Evolutionary conservation across 2,888 invertebrate genomes (phyloP).

Genomic region (Eilema griseolum): DNA sequence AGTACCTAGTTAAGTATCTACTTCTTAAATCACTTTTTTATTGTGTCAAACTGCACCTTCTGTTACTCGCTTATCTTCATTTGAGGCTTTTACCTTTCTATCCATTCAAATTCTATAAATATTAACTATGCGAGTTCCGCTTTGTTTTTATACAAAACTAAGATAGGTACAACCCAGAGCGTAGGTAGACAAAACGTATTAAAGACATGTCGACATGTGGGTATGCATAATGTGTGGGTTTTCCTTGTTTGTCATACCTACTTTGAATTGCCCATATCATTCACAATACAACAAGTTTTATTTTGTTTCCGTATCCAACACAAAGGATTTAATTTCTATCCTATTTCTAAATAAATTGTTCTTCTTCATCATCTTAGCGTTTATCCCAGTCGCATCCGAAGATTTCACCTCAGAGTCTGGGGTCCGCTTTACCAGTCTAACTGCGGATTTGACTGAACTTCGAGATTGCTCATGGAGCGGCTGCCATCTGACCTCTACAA

Average conservation of each 20-base stretch:
- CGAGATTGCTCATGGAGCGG: no score
- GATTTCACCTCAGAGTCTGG: no score
- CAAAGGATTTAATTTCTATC: no score
- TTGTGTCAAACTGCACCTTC: no score
- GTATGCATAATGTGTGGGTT: conserved; percentile 43
- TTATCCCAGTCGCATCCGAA: no score
- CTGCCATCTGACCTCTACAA: no score
- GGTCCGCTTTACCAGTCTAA: no score
- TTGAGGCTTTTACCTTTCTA: background rate
- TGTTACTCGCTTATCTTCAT: background rate
- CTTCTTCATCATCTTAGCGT: no score
- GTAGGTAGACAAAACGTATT: conserved; percentile 14
- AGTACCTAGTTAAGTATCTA: no score
- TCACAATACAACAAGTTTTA: conserved; percentile 26
- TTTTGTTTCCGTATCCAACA: conserved; percentile 13
- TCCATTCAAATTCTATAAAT: background rate
- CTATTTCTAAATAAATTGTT: no score
- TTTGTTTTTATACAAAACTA: background rate
- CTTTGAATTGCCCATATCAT: conserved; percentile 27
- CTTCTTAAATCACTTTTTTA: no score
- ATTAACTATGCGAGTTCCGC: background rate
- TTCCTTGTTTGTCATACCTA: conserved; percentile 51
- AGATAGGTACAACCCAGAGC: background rate
- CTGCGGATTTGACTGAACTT: no score
- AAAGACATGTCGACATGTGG: conserved; percentile 24